Base-by-base conservation (phyloP, 1,140 invertebrate genomes). In the Drosophila navojoa region DNA sequence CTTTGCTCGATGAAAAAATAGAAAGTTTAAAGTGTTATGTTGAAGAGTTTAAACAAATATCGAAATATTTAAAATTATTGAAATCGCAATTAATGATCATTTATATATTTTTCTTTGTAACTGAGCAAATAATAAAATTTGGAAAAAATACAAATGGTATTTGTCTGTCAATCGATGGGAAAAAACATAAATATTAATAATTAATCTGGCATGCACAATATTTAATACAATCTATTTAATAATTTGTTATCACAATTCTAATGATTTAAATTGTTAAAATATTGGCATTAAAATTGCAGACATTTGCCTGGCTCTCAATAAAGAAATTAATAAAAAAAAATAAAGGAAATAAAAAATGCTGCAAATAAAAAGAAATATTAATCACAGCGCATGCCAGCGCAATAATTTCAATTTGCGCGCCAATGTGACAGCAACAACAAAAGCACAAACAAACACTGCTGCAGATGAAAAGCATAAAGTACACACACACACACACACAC, bases 391-490 rank as follows among this genome's bases (percentile, higher is more conserved):
- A 50, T 80, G 50, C 38, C 66, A 67, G 49, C 49, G 82, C 76
- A 89, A 89, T 87, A 87, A 89, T 87, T 87, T 87, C 79, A 89
- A 87, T 87, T 89, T 84, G 61, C 70, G 72, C 70, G 72, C 58
- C 81, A 86, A 81, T 77, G 78, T 86, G 81, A 81, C 81, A 85
- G 77, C 54, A 53, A 32, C 81, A 80, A 80, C 77, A 76, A 49
- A 66, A 72, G 68, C 69, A 22, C 19, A 70, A 84, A 79, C 72
- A 84, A 84, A 77, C 52, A 77, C 35, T 59, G 47, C 47, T 66
- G 69, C 62, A 79, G 68, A 69, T 76, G 76, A 86, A 86, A 87
- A 70, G 79, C 84, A 73, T 77, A 71, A 72, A 71, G 74, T 44
- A 79, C 47, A 71, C 19, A 59, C 50, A 59, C 59, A 70, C 9